Conservation (phyloP, 1,140 invertebrate genomes). For the Drosophila takahashii region DNA sequence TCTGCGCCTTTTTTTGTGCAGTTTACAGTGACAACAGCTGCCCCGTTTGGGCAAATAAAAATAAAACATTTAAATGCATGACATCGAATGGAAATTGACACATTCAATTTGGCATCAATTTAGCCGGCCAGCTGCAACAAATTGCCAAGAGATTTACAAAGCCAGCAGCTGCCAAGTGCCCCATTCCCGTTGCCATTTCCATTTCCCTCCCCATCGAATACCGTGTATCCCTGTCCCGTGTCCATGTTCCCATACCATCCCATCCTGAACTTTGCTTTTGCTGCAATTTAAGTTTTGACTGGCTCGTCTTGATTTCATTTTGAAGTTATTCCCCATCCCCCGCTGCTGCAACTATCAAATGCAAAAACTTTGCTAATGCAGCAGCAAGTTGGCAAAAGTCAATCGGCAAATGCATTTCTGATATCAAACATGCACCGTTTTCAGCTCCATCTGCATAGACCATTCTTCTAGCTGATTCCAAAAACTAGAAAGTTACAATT, state of each 20-base stretch:
- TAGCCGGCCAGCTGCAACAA: slow-evolving; percentile 67
- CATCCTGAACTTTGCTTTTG: slow-evolving; percentile 46
- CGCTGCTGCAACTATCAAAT: slow-evolving; percentile 42
- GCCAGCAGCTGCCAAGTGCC: slow-evolving; percentile 43
- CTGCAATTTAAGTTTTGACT: slow-evolving; percentile 75
- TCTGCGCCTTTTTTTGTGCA: slow-evolving; percentile 23
- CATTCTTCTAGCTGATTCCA: slow-evolving; percentile 9
- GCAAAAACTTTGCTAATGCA: slow-evolving; percentile 72
- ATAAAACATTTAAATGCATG: slow-evolving; percentile 72
- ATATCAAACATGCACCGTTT: slow-evolving; percentile 54
- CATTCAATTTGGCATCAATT: slow-evolving; percentile 73
- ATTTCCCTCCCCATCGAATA: not conserved
- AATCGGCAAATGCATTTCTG: slow-evolving; percentile 69
- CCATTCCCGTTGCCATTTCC: not conserved
- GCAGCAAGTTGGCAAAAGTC: slow-evolving; percentile 55
- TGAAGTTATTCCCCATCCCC: slow-evolving; percentile 51
- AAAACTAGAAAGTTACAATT: slow-evolving; percentile 59
- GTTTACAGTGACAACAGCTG: slow-evolving; percentile 52
- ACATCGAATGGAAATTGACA: slow-evolving; percentile 72
- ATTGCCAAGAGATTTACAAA: slow-evolving; percentile 70
- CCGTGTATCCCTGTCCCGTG: not conserved
- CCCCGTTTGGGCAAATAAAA: slow-evolving; percentile 55
- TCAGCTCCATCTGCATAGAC: slow-evolving; percentile 22
- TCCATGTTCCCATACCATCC: not conserved
- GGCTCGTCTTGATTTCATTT: slow-evolving; percentile 73